phyloP scores from a whole-genome alignment of 1,140 invertebrate species.

The Bombus consobrinus region DNA sequence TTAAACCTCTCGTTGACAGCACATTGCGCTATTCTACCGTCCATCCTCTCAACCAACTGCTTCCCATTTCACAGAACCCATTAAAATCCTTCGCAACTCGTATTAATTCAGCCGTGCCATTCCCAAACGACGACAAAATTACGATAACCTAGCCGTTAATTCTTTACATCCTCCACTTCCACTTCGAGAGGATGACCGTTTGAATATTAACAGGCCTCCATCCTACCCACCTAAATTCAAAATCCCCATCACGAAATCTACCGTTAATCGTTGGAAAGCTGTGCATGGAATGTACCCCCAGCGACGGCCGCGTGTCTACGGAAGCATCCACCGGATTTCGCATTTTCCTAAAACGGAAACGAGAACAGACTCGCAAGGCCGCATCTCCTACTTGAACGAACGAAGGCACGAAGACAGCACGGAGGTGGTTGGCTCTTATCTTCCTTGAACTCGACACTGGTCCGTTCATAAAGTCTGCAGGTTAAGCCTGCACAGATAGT shows the following conservation, averaged over 20 bases:
- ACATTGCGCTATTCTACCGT: no score
- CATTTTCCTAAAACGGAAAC: constrained; percentile 54
- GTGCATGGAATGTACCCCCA: constrained; percentile 19
- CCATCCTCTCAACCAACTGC: no score
- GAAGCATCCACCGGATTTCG: constrained; percentile 71
- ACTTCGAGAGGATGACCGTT: constrained; percentile 32
- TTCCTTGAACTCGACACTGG: constrained; percentile 67
- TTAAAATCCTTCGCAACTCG: neutral
- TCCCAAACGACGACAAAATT: neutral
- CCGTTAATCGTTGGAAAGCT: constrained; percentile 56
- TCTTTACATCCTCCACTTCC: neutral
- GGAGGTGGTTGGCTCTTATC: constrained; percentile 65
- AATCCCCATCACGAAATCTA: neutral
- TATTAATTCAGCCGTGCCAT: neutral
- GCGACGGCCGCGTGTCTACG: constrained; percentile 64
- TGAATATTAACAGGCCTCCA: constrained; percentile 60
- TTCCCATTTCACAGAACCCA: neutral
- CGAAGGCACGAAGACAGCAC: constrained; percentile 24
- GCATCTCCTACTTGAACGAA: neutral
- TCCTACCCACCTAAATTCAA: neutral
- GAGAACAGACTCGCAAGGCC: neutral
- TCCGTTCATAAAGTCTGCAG: constrained; percentile 71
- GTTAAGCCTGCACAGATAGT: constrained; percentile 65
- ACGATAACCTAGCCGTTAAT: neutral
- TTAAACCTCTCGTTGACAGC: no score